Base-by-base conservation (phyloP, 2,797 vertebrate genomes). In the Mormyrus proboscirostris region DNA sequence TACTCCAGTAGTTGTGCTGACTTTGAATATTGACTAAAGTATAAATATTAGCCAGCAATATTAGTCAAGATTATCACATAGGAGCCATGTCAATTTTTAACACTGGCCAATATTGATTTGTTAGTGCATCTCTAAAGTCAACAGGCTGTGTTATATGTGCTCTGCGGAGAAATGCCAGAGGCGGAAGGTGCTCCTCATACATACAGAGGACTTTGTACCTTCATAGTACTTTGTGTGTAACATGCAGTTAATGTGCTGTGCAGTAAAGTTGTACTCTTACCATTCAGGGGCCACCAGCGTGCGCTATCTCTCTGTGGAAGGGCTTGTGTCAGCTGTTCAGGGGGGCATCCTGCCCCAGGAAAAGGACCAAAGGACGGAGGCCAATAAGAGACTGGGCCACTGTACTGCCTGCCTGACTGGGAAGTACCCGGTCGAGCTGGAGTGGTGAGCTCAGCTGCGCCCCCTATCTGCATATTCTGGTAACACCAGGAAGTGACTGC, bases 361-460 rank as follows among this genome's bases (percentile, higher is more conserved):
- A 92, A 96, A 94, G 89, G 95, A 93, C 91, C 93, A 92, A 91
- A 92, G 92, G 92, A 96, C 95, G 88, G 94, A 94, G 91, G n/a
- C 90, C 0, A n/a, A 55, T 14, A 92, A 90, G 53, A 96, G 94
- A 92, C 92, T 93, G 0, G 97, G 98, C 33, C 98, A 99, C 89
- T 99, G 99, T 94, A 99, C 95, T 0, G 99, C 99, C 0, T 99
- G 99, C 89, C 97, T 99, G 87, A 99, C 98, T 0, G 98, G 99
- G 90, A 96, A 98, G 89, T 99, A 99, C 82, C 99, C 99, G 0
- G 97, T 99, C 14, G 97, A 99, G 90, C 93, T 99, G 19, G 97
- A 99, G 53, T 99, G 99, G 99, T 99, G 95, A 96, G 69, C 4
- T 9, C 14, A 22, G 49, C 2, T 14, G 25, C 41, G 3, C 47